Evolutionary conservation across 2,797 vertebrate species (phyloP).

Genomic region (Poeciliopsis turneri): DNA sequence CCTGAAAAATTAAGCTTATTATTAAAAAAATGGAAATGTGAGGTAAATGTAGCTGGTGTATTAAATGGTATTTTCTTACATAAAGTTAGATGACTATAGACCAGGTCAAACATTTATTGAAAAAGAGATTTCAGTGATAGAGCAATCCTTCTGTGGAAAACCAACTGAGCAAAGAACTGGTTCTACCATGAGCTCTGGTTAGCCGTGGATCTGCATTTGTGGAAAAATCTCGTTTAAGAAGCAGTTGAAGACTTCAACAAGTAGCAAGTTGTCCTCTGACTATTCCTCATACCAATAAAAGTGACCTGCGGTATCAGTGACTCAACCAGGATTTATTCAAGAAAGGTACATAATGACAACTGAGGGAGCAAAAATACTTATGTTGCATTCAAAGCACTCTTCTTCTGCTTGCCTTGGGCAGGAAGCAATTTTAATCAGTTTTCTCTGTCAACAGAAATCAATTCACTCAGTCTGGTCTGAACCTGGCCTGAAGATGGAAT

Average conservation of each 20-base stretch:
- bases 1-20: background rate
- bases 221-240: slow-evolving; percentile 20
- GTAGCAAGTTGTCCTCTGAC: slow-evolving; percentile 1
- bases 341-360: slow-evolving; percentile 64
- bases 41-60: background rate
- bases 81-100: background rate
- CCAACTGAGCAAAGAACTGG: background rate
- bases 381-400: slow-evolving; percentile 43
- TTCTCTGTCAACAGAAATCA: slow-evolving; percentile 41
- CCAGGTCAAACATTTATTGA: background rate
- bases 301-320: slow-evolving; percentile 40
- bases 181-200: background rate
- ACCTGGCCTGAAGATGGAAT: slow-evolving; percentile 16
- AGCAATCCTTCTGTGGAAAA: background rate
- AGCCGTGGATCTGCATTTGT: background rate
- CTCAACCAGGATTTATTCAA: slow-evolving; percentile 55
- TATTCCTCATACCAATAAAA: slow-evolving; percentile 64
- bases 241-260: slow-evolving; percentile 5
- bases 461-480: background rate
- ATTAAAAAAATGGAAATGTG: background rate
- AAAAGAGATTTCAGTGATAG: background rate
- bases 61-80: background rate
- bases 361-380: slow-evolving; percentile 67
- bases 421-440: slow-evolving; percentile 33
- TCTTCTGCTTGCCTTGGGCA: slow-evolving; percentile 24